Evolutionary conservation across 2,797 vertebrate species (phyloP), one percentile per base, ranked within the genome.

Genomic region (Esox masquinongy): DNA sequence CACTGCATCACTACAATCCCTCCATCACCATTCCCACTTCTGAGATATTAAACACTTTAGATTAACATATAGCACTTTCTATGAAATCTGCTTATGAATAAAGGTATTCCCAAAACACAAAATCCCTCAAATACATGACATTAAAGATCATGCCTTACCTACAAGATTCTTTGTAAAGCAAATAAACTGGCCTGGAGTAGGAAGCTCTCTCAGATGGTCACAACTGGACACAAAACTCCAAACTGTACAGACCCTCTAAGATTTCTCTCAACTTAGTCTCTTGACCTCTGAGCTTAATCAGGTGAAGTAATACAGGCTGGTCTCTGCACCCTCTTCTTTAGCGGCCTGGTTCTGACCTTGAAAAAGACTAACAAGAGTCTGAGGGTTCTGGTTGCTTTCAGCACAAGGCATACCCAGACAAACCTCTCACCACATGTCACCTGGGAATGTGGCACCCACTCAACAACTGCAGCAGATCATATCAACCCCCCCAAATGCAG

Each of bases 381-480:
- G 72, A 14, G 74, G 84, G 87, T 83, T 85, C 82, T 91, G 88
- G 87, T 89, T 90, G 87, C 87, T 91, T 90, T 88, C 78, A 80
- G 72, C 83, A 78, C 83, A 87, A 91, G 87, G 83, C 79, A 73
- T 73, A 86, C 72, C 88, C 84, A 86, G 88, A 94, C 87, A 83
- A 80, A 79, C 79, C 86, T 92, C 92, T 95, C 93, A 93, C 77
- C 91, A 93, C 90, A 90, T 93, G 92, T 85, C 92, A 92, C 84
- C 86, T 87, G 88, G 85, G 93, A 94, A 95, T 95, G 92, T 94
- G 75, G 84, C 94, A 94, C 93, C 93, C 87, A 92, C 93, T 95
- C 89, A 88, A 80, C 84, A 86, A 84, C 83, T 72, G 80, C 83
- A 86, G 86, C 85, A 85, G 81, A 43, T 53, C 80, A 77, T 80